Conservation (phyloP, 2,113 vertebrate species). For the Grus americana region DNA sequence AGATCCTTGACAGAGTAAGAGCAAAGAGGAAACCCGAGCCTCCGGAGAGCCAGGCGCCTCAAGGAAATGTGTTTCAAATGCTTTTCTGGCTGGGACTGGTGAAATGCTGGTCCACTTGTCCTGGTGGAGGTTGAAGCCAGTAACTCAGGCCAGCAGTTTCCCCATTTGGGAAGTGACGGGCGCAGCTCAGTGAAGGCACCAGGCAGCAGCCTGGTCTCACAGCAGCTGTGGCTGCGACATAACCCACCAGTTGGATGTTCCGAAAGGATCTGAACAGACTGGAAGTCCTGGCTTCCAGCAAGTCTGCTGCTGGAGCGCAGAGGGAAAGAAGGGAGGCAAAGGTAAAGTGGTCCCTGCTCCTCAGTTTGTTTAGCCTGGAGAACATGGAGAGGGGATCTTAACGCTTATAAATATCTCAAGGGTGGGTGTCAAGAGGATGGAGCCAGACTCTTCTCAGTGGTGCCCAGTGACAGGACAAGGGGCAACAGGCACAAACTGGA, state of each 20-base stretch:
- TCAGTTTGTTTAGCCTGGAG: neutral
- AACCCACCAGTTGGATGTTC: neutral
- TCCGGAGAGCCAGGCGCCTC: neutral
- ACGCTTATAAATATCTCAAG: too few relatives aligned
- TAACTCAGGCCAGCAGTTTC: neutral
- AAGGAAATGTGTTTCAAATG: neutral
- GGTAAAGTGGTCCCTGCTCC: neutral
- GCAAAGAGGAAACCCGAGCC: neutral
- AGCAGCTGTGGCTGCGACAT: neutral
- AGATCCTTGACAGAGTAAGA: neutral
- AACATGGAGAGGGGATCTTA: too few relatives aligned
- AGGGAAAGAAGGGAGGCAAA: neutral
- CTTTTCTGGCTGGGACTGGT: neutral
- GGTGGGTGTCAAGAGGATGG: too few relatives aligned
- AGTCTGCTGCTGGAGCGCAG: neutral
- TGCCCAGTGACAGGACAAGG: too few relatives aligned
- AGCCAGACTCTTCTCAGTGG: too few relatives aligned
- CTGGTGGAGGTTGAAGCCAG: neutral
- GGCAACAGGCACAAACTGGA: too few relatives aligned
- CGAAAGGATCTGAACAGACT: neutral
- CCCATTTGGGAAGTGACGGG: neutral
- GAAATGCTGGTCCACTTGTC: neutral
- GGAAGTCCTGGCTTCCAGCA: neutral
- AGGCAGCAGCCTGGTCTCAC: neutral
- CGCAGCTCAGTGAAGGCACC: neutral